Evolutionary conservation across 2,113 vertebrate species (phyloP).

Genomic region (Elaphurus davidianus): DNA sequence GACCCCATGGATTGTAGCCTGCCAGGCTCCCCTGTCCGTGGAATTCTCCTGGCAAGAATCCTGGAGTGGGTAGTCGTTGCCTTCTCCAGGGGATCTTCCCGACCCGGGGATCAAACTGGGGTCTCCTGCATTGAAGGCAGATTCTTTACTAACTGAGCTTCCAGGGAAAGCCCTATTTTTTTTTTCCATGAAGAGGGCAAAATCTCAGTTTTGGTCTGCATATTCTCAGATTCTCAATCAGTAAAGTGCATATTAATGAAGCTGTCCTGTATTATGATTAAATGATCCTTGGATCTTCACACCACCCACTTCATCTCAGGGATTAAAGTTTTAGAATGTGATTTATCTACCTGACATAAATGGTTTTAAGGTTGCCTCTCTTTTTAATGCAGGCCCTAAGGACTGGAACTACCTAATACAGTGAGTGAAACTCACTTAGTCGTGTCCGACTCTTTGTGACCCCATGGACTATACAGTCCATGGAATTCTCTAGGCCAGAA

Average conservation of each 20-base stretch:
- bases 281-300: neutral
- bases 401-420: neutral
- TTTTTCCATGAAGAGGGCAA: neutral
- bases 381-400: neutral
- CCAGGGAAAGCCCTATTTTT: neutral
- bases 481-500: neutral
- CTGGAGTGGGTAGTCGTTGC: neutral
- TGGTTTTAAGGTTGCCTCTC: neutral
- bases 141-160: neutral
- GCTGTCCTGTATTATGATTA: neutral
- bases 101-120: neutral
- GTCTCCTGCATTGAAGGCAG: neutral
- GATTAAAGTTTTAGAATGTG: neutral
- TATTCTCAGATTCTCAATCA: neutral
- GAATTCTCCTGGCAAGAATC: neutral
- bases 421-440: neutral
- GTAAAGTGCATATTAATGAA: neutral
- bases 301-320: neutral
- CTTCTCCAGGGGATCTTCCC: neutral
- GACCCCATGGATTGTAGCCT: neutral
- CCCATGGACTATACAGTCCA: neutral
- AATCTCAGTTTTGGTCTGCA: neutral
- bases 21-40: neutral
- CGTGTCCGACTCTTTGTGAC: neutral
- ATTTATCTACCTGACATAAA: neutral